Percentiles rank a stretch among this genome's conserved stretches.
Conservation (phyloP, 2,888 invertebrate genomes). For the Clitarchus hookeri region DNA sequence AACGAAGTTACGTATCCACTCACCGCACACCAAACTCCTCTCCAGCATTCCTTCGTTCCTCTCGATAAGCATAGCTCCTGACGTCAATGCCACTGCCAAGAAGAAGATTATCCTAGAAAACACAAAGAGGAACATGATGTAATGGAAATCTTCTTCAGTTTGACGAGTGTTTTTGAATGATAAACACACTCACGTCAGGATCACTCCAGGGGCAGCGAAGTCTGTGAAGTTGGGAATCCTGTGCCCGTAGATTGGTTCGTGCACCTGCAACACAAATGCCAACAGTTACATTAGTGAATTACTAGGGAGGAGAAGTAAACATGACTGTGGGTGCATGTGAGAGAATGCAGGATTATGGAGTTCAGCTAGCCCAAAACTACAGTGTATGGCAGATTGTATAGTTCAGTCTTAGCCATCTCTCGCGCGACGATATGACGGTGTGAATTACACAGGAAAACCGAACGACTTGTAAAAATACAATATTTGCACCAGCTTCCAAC, state of each 20-base stretch:
- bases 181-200: slow-evolving; percentile 75
- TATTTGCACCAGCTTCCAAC: no score
- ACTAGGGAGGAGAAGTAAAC: no score
- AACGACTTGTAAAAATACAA: no score
- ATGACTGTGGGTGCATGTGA: no score
- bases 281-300: slow-evolving; percentile 11
- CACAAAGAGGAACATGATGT: slow-evolving; percentile 29
- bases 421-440: no score
- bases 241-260: slow-evolving; percentile 75
- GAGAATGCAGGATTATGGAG: no score
- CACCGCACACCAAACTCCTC: slow-evolving; percentile 84
- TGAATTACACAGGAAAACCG: no score
- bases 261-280: slow-evolving; percentile 60
- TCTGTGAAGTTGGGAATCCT: slow-evolving; percentile 84
- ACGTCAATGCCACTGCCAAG: slow-evolving; percentile 89
- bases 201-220: slow-evolving; percentile 92
- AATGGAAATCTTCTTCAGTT: background rate
- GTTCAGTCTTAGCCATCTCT: no score
- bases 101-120: slow-evolving; percentile 84
- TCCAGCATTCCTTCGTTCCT: slow-evolving; percentile 89
- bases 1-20: slow-evolving; percentile 20
- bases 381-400: no score
- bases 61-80: slow-evolving; percentile 86
- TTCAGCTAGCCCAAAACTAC: no score
- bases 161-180: no score